Evolutionary conservation across 1,140 invertebrate genomes (phyloP).

Genomic region (Drosophila willistoni): DNA sequence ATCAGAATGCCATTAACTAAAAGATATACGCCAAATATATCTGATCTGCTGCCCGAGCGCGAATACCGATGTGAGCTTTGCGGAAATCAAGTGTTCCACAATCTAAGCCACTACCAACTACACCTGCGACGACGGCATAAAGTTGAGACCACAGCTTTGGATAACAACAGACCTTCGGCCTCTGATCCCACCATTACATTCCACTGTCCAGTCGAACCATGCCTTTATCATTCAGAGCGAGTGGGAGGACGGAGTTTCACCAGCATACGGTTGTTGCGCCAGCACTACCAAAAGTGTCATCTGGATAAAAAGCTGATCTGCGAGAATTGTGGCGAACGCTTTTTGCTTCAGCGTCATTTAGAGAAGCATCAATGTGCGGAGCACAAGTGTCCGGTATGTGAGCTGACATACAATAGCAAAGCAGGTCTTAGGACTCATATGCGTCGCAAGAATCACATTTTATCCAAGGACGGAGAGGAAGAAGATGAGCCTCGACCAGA

Average conservation of each 20-base stretch:
- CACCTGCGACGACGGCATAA: slow-evolving; percentile 59
- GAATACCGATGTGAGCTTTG: slow-evolving; percentile 56
- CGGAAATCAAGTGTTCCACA: slow-evolving; percentile 51
- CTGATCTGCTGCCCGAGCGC: slow-evolving; percentile 50
- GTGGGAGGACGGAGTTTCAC: slow-evolving; percentile 58
- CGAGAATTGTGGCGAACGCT: slow-evolving; percentile 84
- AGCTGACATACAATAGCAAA: slow-evolving; percentile 59
- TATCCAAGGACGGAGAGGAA: not conserved
- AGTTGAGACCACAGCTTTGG: not conserved
- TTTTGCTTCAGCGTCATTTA: slow-evolving; percentile 85
- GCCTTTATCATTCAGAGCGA: slow-evolving; percentile 47
- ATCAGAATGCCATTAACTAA: not conserved
- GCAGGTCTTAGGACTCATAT: slow-evolving; percentile 62
- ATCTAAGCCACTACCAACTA: slow-evolving; percentile 61
- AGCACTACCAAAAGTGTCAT: slow-evolving; percentile 87
- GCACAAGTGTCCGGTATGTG: slow-evolving; percentile 78
- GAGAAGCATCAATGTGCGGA: slow-evolving; percentile 84
- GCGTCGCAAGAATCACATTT: slow-evolving; percentile 55
- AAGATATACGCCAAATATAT: slow-evolving; percentile 55
- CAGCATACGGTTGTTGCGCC: slow-evolving; percentile 76
- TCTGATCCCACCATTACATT: slow-evolving; percentile 18
- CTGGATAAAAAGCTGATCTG: slow-evolving; percentile 85
- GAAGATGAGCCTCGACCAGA: not conserved
- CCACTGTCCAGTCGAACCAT: slow-evolving; percentile 55
- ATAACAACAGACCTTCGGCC: not conserved